phyloP scores from a whole-genome alignment of 2,888 invertebrate species.

The Strigamia maritima region DNA sequence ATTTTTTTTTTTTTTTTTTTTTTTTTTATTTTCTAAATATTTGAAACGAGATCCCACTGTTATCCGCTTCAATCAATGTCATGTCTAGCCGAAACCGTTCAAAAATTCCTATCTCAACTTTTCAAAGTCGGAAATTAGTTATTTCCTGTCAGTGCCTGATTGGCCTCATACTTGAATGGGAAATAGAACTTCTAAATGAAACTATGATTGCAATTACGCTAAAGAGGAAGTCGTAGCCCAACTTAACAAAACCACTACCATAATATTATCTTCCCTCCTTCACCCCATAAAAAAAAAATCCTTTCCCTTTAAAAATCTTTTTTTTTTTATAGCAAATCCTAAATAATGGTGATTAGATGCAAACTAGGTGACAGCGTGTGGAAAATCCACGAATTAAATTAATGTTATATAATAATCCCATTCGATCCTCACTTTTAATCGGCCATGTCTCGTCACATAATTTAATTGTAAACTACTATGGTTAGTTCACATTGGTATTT shows the following conservation, averaged over 20 bases:
- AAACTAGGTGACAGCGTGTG: no score
- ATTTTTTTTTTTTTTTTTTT: no score
- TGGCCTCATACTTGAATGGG: not conserved
- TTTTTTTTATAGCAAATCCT: not conserved
- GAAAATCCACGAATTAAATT: no score
- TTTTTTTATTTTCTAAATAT: no score
- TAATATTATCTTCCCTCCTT: not conserved
- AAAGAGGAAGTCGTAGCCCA: not conserved
- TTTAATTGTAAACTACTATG: no score
- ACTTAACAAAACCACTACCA: not conserved
- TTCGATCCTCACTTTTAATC: no score
- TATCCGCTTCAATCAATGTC: not conserved
- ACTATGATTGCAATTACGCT: constrained; percentile 4
- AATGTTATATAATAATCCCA: no score
- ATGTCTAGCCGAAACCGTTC: not conserved
- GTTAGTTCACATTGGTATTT: no score
- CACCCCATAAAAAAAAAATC: not conserved
- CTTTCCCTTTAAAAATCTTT: not conserved
- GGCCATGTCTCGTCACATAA: no score
- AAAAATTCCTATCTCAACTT: not conserved
- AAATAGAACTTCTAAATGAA: not conserved
- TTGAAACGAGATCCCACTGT: no score
- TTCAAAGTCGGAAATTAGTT: not conserved
- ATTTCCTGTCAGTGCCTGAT: not conserved
- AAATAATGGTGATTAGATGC: no score